Evolutionary conservation across 2,113 vertebrate genomes (phyloP).

Genomic region (Macaca nemestrina): DNA sequence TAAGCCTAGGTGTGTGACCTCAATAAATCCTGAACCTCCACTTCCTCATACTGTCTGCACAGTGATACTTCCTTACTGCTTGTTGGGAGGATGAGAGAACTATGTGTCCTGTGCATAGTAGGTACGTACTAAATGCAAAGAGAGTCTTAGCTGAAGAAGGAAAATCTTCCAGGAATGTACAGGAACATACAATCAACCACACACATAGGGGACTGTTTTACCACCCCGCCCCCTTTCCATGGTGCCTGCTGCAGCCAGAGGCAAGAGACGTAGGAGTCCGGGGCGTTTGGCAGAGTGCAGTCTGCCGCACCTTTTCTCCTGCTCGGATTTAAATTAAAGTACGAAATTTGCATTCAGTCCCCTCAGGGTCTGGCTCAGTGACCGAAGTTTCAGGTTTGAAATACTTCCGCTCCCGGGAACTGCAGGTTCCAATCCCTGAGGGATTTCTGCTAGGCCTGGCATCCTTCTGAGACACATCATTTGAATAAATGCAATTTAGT

Average conservation of each 20-base stretch:
- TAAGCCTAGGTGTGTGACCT: background rate
- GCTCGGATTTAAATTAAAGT: constrained; percentile 66
- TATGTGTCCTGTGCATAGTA: background rate
- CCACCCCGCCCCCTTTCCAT: accelerated
- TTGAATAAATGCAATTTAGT: constrained; percentile 74
- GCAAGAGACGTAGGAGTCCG: background rate
- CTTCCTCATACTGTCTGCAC: background rate
- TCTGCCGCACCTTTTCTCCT: background rate
- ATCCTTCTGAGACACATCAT: constrained; percentile 65
- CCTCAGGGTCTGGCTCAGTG: constrained; percentile 54
- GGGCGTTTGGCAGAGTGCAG: background rate
- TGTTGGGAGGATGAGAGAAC: too few species aligned
- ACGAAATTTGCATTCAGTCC: constrained; percentile 68
- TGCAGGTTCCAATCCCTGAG: constrained; percentile 67
- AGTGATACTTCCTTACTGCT: background rate
- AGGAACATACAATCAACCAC: background rate
- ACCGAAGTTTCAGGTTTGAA: constrained; percentile 69
- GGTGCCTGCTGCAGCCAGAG: background rate
- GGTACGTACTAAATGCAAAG: background rate
- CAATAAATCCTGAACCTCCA: background rate
- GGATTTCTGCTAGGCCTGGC: constrained; percentile 48
- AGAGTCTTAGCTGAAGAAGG: background rate
- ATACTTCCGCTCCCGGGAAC: constrained; percentile 53
- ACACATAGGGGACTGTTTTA: accelerated
- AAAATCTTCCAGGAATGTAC: background rate